These are phyloP conservation scores for Phenganax marumi DNA, from an alignment of 92 coral and sea anemone species.

Conservation along the genomic window DNA sequence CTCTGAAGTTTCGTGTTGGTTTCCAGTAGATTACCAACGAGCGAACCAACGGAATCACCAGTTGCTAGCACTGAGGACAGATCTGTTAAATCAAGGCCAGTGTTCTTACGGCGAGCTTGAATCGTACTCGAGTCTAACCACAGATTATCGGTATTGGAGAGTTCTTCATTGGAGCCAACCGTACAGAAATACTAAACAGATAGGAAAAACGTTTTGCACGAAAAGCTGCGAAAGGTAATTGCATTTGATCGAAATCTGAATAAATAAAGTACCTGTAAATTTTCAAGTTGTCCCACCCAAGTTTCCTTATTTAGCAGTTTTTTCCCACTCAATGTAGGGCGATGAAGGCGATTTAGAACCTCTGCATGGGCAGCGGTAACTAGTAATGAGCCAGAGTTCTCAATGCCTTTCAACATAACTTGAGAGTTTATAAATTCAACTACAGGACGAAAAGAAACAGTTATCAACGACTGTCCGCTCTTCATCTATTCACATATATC, in stretches of 20 bases:
- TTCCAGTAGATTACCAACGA: conserved; percentile 74
- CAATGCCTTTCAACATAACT: conserved; percentile 85
- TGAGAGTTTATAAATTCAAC: conserved; percentile 96
- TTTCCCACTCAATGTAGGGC: conserved; percentile 87
- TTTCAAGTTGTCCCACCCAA: conserved; percentile 93
- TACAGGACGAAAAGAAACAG: conserved; percentile 11
- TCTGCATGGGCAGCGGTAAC: conserved; percentile 90
- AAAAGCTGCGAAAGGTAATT: neutral
- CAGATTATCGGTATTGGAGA: conserved; percentile 68
- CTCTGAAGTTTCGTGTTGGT: conserved; percentile 78
- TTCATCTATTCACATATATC: neutral
- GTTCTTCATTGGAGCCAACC: conserved; percentile 78
- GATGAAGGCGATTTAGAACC: conserved; percentile 82
- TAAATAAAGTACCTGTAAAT: conserved; percentile 67
- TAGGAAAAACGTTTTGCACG: neutral
- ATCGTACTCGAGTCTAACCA: conserved; percentile 90
- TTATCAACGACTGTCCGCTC: neutral
- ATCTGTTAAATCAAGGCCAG: conserved; percentile 82
- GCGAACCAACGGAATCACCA: conserved; percentile 94
- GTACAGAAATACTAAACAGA: conserved; percentile 83
- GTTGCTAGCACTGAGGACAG: conserved; percentile 87
- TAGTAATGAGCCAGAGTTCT: conserved; percentile 85
- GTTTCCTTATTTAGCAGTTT: conserved; percentile 93
- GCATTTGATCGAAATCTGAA: neutral
- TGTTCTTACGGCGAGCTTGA: conserved; percentile 78